phyloP scores from a whole-genome alignment of 2,113 vertebrate genomes.

The Tyto alba region DNA sequence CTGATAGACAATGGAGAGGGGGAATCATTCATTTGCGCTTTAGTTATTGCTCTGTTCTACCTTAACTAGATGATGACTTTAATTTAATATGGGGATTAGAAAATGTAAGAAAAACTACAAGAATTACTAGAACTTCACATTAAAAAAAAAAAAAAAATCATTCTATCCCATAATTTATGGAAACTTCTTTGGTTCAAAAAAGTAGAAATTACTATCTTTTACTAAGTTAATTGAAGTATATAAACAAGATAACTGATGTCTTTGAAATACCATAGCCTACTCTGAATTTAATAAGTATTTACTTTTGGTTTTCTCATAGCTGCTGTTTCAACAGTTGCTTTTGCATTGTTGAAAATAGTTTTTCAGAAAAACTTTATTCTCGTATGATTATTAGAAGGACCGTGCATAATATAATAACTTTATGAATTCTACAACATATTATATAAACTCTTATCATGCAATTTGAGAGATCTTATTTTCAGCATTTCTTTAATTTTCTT shows the following conservation, averaged over 20 bases:
- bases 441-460: too few relatives aligned
- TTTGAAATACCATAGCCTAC: background rate
- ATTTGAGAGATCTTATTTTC: too few relatives aligned
- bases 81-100: background rate
- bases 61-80: background rate
- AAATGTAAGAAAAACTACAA: background rate
- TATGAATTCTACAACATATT: background rate
- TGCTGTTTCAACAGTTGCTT: background rate
- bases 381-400: background rate
- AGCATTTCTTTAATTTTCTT: background rate
- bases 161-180: background rate
- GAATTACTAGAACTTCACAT: background rate
- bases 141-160: background rate
- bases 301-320: background rate
- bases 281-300: background rate
- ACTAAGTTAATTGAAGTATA: background rate
- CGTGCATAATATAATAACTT: background rate
- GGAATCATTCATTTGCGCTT: background rate
- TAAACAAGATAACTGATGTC: background rate
- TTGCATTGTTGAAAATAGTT: background rate
- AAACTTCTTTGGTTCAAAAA: background rate
- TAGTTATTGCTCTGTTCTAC: constrained; percentile 6
- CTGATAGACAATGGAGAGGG: background rate
- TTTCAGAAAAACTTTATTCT: background rate
- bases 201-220: background rate